phyloP scores from a whole-genome alignment of 1,140 invertebrate species.

The Xylocopa sonorina region DNA sequence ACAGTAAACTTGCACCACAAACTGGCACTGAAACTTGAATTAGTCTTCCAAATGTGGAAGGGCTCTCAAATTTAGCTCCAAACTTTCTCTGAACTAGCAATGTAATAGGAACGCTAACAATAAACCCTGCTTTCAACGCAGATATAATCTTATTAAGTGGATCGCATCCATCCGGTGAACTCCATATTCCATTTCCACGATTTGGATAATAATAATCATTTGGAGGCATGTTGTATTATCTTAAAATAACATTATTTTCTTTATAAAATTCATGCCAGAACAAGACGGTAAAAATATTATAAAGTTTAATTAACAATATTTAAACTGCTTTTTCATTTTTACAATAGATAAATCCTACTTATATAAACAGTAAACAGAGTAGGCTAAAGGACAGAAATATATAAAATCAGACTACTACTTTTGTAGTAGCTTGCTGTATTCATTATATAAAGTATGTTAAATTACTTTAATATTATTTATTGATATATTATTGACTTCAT shows the following conservation, averaged over 20 bases:
- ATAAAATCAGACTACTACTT: no score
- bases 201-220: no score
- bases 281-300: no score
- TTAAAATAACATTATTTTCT: background rate
- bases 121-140: constrained; percentile 75
- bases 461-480: no score
- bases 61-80: fast-evolving
- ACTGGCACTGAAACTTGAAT: constrained; percentile 79
- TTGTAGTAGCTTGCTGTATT: no score
- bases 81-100: fast-evolving
- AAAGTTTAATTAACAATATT: no score
- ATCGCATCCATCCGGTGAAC: constrained; percentile 85
- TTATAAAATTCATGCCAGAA: background rate
- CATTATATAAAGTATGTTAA: no score
- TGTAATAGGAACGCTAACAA: fast-evolving
- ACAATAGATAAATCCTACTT: no score
- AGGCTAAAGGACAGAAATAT: no score
- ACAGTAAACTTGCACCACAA: constrained; percentile 85
- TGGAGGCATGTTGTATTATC: background rate
- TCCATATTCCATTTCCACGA: background rate
- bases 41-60: constrained; percentile 78
- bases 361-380: no score
- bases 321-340: no score
- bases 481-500: no score
- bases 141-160: constrained; percentile 84